These are phyloP conservation scores for Gymnorhina tibicen DNA, from an alignment of 2,113 vertebrate species.

Conservation along the genomic window DNA sequence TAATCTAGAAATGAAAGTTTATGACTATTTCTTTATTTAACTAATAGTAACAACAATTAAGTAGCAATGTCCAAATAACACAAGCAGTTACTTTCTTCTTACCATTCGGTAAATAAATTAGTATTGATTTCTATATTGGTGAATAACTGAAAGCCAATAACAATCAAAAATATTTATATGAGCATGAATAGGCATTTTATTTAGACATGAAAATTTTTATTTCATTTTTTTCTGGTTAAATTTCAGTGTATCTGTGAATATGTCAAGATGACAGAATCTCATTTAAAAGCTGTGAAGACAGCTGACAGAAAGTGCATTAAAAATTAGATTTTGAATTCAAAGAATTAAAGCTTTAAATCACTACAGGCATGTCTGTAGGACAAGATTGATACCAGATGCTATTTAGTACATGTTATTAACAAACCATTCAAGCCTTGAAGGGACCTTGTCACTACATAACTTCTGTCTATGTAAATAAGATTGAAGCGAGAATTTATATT, in stretches of 20 bases:
- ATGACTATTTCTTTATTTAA: neutral
- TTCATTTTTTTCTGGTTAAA: constrained; percentile 70
- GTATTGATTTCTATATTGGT: neutral
- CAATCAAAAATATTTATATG: neutral
- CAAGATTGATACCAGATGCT: constrained; percentile 79
- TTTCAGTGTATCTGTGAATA: constrained; percentile 71
- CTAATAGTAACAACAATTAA: neutral
- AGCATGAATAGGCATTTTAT: constrained; percentile 27
- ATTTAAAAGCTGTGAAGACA: constrained; percentile 77
- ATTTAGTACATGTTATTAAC: constrained; percentile 81
- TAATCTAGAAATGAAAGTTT: neutral
- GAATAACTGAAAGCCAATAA: neutral
- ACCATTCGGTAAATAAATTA: neutral
- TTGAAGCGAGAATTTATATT: constrained; percentile 70
- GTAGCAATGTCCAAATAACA: neutral
- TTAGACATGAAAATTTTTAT: constrained; percentile 51
- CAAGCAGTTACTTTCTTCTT: neutral
- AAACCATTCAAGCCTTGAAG: constrained; percentile 77
- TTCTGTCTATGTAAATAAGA: constrained; percentile 80
- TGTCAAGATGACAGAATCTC: constrained; percentile 78
- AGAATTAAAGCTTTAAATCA: constrained; percentile 80
- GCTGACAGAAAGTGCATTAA: constrained; percentile 78
- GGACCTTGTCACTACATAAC: constrained; percentile 79
- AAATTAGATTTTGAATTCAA: constrained; percentile 79
- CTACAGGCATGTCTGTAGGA: constrained; percentile 69